Evolutionary conservation across 2,113 vertebrate species (phyloP).

Genomic region (Desmodus rotundus): DNA sequence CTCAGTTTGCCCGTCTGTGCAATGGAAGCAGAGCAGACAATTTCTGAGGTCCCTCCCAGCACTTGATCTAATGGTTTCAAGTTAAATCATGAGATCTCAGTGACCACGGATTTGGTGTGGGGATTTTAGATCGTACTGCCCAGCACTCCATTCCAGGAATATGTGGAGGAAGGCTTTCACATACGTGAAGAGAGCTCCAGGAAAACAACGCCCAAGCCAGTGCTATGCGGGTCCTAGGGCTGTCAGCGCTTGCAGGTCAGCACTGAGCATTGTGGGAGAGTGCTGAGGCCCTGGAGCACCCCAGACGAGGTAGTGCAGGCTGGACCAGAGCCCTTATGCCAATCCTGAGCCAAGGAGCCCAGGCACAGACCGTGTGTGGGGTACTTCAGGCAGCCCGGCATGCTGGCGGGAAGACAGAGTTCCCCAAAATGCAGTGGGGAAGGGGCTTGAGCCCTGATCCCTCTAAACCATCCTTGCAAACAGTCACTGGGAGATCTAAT

Average conservation of each 20-base stretch:
- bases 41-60: not conserved
- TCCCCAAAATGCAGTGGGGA: not conserved
- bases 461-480: not conserved
- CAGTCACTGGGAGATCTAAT: not conserved
- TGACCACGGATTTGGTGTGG: not conserved
- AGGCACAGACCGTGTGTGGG: not conserved
- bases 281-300: not conserved
- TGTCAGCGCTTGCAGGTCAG: not conserved
- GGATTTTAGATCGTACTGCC: not conserved
- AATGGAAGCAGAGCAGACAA: not conserved
- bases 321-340: not conserved
- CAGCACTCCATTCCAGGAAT: not conserved
- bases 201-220: not conserved
- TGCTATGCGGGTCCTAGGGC: not conserved
- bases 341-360: not conserved
- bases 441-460: not conserved
- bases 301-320: not conserved
- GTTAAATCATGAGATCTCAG: not conserved
- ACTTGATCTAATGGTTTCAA: not conserved
- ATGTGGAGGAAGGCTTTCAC: not conserved
- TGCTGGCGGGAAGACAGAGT: not conserved
- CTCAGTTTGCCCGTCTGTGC: not conserved
- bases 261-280: not conserved
- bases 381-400: not conserved
- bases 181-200: not conserved